Base-by-base conservation (phyloP, 2,113 vertebrate species). In the Protobothrops mucrosquamatus region DNA sequence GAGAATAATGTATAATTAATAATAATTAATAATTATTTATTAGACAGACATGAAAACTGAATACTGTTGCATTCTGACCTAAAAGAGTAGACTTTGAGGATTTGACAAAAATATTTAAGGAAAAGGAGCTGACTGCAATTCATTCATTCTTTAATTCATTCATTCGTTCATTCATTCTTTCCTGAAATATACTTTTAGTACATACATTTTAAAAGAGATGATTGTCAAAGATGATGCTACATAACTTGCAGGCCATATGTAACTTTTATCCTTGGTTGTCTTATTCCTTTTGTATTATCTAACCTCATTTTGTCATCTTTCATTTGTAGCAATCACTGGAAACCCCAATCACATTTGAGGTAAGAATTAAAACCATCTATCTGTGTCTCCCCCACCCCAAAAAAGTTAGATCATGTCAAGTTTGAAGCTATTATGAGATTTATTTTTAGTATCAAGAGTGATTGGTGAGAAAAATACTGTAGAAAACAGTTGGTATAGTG, bases 301-400 rank as follows among this genome's bases (percentile, higher is more conserved):
- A 93, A 91, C 43, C 24, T 74, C 0, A 2, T 61, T 86, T 94
- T 90, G 7, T 69, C 29, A 34, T 90, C 87, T 86, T 20, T 29
- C 54, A 23, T 86, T 87, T 92, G 57, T 23, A 92, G 91, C 43
- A 0, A 26, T 0, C 2, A 1, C 1, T 87, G 15, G 6, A 14
- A 18, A 48, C 12, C 2, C 56, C 85, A 43, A 0, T 1, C 0
- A 22, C 11, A 4, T 0, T 5, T 0, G 6, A 14, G 88, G 93
- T 94, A 94, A 94, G 93, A 57, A 74, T 26, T 87, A 43, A 92
- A 69, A 87, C 52, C 3, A 81, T 81, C 34, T 43, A 43, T 43
- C 34, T 18, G 56, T 88, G 29, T 55, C 18, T 48, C 14, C 22
- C 26, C 34, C 1, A 56, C 20, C 6, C 29, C 15, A 9, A 56